Conservation (phyloP, 2,113 vertebrate species). For the Microcebus murinus region DNA sequence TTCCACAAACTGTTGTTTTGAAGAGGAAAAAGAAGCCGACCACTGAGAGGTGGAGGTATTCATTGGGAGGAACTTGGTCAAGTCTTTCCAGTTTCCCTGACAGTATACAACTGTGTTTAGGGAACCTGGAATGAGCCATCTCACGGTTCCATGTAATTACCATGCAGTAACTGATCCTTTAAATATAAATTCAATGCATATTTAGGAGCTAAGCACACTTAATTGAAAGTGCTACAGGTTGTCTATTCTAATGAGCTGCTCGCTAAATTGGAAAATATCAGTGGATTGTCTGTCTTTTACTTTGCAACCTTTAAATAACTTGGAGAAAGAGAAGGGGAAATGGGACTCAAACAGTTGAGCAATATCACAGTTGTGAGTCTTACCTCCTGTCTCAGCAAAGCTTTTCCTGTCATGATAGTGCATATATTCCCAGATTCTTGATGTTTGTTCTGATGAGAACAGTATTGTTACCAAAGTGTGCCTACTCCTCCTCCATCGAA, state of each 20-base stretch:
- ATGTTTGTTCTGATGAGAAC: neutral
- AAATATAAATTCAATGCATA: slow-evolving; percentile 53
- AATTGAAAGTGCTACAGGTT: slow-evolving; percentile 65
- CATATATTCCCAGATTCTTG: neutral
- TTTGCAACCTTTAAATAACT: slow-evolving; percentile 61
- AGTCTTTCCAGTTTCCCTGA: neutral
- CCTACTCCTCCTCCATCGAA: neutral
- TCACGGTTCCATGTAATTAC: neutral
- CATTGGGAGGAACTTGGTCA: neutral
- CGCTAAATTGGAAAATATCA: slow-evolving; percentile 22
- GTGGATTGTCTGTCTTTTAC: slow-evolving; percentile 34
- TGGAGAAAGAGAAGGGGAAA: slow-evolving; percentile 61
- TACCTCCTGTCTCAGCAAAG: slow-evolving; percentile 57
- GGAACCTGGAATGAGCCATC: neutral
- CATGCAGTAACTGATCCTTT: neutral
- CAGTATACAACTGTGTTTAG: neutral
- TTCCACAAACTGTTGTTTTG: neutral
- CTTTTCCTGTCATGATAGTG: slow-evolving; percentile 6
- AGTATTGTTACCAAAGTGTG: neutral
- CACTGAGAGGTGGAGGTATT: neutral
- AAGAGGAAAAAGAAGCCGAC: neutral
- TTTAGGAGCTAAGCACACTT: slow-evolving; percentile 42
- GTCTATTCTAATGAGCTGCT: slow-evolving; percentile 61
- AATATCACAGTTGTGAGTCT: slow-evolving; percentile 30
- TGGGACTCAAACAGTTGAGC: slow-evolving; percentile 52